Percentiles rank a stretch among this genome's conserved stretches.
phyloP scores from a whole-genome alignment of 2,113 vertebrate species.

The Hyla sarda region DNA sequence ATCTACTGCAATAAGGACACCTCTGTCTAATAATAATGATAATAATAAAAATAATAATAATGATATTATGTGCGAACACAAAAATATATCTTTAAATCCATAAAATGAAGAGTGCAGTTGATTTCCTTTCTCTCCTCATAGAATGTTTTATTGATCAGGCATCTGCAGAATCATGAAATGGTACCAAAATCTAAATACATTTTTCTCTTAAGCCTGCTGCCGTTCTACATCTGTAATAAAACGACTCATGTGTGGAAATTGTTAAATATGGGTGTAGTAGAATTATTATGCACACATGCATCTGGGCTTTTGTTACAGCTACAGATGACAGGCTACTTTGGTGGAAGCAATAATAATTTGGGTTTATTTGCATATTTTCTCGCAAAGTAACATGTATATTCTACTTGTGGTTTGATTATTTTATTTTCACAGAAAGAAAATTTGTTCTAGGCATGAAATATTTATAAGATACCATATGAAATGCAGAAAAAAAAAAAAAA shows the following conservation, averaged over 20 bases:
- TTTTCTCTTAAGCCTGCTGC: not conserved
- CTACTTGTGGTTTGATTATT: not conserved
- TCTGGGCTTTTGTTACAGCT: constrained; percentile 6
- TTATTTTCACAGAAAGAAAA: not conserved
- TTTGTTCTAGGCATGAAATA: not conserved
- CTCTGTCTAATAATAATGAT: no score
- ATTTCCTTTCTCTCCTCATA: no score
- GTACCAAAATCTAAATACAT: not conserved
- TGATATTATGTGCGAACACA: no score
- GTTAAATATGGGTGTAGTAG: not conserved
- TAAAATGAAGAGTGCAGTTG: no score
- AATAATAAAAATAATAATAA: no score
- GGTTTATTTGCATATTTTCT: not conserved
- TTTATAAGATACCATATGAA: not conserved
- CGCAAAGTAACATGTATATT: not conserved
- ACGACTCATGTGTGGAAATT: not conserved
- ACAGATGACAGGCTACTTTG: not conserved
- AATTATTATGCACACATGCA: not conserved
- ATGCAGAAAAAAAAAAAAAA: not conserved
- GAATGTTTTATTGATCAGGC: not conserved
- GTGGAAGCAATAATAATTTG: not conserved
- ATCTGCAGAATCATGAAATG: not conserved
- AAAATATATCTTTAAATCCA: no score
- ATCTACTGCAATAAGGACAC: no score
- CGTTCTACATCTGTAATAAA: not conserved